Percentiles rank a stretch among this genome's conserved stretches.
Evolutionary conservation across 1,140 invertebrate species (phyloP).

Genomic region (Macrotrachela quadricornifera): DNA sequence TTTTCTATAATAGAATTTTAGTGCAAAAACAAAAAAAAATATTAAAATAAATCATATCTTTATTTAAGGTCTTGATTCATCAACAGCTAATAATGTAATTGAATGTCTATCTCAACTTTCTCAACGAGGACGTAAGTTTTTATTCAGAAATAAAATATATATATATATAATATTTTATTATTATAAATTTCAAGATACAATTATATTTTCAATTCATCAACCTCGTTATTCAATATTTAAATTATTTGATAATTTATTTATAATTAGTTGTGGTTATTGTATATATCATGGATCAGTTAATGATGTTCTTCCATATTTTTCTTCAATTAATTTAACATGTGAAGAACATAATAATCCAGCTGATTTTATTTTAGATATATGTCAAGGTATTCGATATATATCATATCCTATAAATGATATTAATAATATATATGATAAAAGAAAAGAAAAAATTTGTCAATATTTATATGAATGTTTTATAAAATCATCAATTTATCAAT

Average conservation of each 20-base stretch:
- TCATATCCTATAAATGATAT: no score
- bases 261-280: constrained; percentile 19
- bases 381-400: constrained; percentile 13
- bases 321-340: constrained; percentile 17
- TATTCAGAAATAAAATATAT: neutral
- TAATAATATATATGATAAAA: no score
- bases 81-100: constrained; percentile 28
- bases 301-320: constrained; percentile 21
- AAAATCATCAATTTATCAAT: neutral
- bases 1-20: no score
- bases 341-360: constrained; percentile 28
- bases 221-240: constrained; percentile 27
- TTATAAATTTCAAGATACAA: constrained; percentile 12
- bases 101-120: constrained; percentile 18
- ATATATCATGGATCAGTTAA: constrained; percentile 21
- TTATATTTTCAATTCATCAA: constrained; percentile 31
- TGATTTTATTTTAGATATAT: constrained; percentile 28
- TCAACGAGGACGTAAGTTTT: neutral
- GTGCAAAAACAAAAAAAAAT: no score
- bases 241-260: constrained; percentile 21
- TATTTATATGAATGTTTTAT: constrained; percentile 1
- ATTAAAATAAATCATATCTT: no score
- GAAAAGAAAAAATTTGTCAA: no score
- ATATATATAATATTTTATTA: no score
- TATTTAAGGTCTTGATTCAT: constrained; percentile 26